Base-by-base conservation (phyloP, 2,888 invertebrate genomes). In the Rotaria macrura region DNA sequence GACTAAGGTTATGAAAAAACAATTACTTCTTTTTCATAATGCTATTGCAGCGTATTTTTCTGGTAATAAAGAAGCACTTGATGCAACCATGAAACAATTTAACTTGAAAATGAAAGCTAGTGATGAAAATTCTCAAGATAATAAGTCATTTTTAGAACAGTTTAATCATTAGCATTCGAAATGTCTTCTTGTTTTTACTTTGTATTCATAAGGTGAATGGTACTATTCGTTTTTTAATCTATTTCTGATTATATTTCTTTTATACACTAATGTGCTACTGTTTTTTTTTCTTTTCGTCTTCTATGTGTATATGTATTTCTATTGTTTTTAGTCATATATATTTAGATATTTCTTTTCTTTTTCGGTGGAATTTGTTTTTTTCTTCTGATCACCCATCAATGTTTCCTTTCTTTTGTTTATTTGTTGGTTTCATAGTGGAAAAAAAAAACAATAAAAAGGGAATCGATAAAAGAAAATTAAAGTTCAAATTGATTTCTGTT, bases 1-100 rank as follows among this genome's bases (percentile, higher is more conserved):
- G 96, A 95, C 97, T 89, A 97, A 97, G 92, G 97, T 97, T 88
- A 97, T 98, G 97, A 96, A 97, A 92, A 97, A 97, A 91, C 97
- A 98, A 91, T 92, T 98, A 88, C 92, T 97, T 86, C 92, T 98
- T 88, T 95, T 97, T 91, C 97, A 98, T 92, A 97, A 97, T 92
- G 97, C 97, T 2, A 94, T 97, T 87, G 95, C 96, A 54, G 96
- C 97, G 14, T 98, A 97, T 92, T 97, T 97, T 92, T 95, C 96
- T 89, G 97, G 97, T 85, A 98, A 98, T 92, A 95, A 95, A 90
- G 93, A 94, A 87, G 95, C 96, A 87, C 92, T 98, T 86, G 97
- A 97, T 91, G 95, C 95, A 47, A 96, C 97, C 38, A 92, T 97
- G 88, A 95, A 96, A 89, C 96, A 97, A 92, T 97, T 97, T 92